Percentiles rank a stretch among this genome's conserved stretches.
Conservation (phyloP, 35 echinoderm and acorn worm genomes). For the Strongylocentrotus purpuratus region DNA sequence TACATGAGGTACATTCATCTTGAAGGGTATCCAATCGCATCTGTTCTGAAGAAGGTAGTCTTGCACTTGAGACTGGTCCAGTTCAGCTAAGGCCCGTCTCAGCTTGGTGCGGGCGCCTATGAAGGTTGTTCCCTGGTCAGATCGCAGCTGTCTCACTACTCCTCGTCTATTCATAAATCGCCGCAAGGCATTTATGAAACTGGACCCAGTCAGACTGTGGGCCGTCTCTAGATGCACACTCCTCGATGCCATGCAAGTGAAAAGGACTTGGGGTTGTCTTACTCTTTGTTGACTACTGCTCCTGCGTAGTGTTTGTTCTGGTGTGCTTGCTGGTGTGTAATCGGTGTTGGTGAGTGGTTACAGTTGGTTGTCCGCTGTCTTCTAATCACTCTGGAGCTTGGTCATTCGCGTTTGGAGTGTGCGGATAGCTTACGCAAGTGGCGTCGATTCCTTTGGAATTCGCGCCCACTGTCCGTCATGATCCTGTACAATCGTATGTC, state of each 20-base stretch:
- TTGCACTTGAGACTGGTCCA: slow-evolving; percentile 50
- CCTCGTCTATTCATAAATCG: slow-evolving; percentile 73
- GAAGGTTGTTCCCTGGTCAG: slow-evolving; percentile 72
- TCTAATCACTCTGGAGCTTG: too few relatives aligned
- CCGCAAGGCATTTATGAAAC: slow-evolving; percentile 72
- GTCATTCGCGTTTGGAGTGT: too few relatives aligned
- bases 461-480: too few relatives aligned
- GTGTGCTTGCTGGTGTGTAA: too few relatives aligned
- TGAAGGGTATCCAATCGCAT: slow-evolving; percentile 64
- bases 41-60: slow-evolving; percentile 39
- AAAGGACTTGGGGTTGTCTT: slow-evolving; percentile 26
- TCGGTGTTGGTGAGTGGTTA: too few relatives aligned
- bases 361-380: too few relatives aligned
- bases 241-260: slow-evolving; percentile 72
- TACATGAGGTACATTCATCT: slow-evolving; percentile 56
- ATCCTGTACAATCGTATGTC: too few relatives aligned
- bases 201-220: slow-evolving; percentile 30
- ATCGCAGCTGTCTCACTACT: slow-evolving; percentile 63
- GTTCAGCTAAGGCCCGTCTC: slow-evolving; percentile 56
- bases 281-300: too few relatives aligned
- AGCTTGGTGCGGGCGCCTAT: slow-evolving; percentile 65
- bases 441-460: too few relatives aligned
- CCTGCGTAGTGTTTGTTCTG: too few relatives aligned
- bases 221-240: slow-evolving; percentile 79
- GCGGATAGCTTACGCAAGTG: too few relatives aligned